These are phyloP conservation scores for Stegodyphus dumicola DNA, from an alignment of 1,140 invertebrate genomes.

Conservation along the genomic window DNA sequence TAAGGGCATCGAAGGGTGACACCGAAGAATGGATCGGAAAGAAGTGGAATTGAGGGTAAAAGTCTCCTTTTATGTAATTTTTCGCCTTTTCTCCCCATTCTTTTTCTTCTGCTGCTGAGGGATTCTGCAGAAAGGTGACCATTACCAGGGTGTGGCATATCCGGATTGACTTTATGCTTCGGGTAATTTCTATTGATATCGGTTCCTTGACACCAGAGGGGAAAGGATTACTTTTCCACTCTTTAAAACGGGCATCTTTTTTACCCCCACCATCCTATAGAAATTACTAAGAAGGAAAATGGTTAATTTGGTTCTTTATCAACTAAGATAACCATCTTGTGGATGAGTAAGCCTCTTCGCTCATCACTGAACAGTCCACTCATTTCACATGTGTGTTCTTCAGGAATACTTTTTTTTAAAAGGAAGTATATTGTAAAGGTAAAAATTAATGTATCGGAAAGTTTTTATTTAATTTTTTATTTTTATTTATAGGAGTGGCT, in stretches of 20 bases:
- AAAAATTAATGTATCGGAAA: too few relatives aligned
- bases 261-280: too few relatives aligned
- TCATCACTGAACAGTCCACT: too few relatives aligned
- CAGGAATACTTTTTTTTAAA: too few relatives aligned
- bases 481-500: too few relatives aligned
- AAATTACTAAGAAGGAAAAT: neutral
- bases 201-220: slow-evolving; percentile 49
- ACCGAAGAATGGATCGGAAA: slow-evolving; percentile 27
- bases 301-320: slow-evolving; percentile 9
- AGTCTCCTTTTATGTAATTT: slow-evolving; percentile 47
- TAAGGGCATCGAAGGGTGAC: slow-evolving; percentile 31
- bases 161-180: slow-evolving; percentile 49
- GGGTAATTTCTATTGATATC: slow-evolving; percentile 43
- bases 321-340: neutral
- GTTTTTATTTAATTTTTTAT: too few relatives aligned
- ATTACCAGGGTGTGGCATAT: slow-evolving; percentile 48
- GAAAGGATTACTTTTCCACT: slow-evolving; percentile 42
- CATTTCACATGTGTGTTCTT: too few relatives aligned
- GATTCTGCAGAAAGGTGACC: slow-evolving; percentile 23
- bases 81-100: slow-evolving; percentile 8
- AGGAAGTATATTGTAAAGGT: too few relatives aligned
- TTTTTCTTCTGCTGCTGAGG: slow-evolving; percentile 18
- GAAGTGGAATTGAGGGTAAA: slow-evolving; percentile 53
- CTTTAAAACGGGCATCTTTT: too few relatives aligned
- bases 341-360: too few relatives aligned